These are phyloP conservation scores for Scrobipalpa atriplicella DNA, from an alignment of 2,888 invertebrate genomes.

Conservation along the genomic window DNA sequence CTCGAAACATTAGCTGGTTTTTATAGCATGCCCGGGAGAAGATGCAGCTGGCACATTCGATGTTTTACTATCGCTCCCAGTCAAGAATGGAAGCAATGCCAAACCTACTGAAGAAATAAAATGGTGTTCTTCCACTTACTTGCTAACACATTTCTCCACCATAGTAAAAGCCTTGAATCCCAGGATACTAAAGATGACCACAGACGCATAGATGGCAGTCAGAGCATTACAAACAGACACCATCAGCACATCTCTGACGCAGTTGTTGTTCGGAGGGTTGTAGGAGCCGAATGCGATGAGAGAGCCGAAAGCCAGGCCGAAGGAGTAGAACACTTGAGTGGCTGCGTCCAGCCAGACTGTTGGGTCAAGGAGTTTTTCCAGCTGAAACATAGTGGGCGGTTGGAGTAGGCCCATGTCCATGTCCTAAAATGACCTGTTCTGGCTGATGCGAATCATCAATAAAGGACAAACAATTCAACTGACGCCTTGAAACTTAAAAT, in stretches of 20 bases:
- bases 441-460: no score
- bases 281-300: slow-evolving; percentile 98
- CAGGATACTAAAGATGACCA: slow-evolving; percentile 97
- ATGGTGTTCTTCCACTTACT: slow-evolving; percentile 59
- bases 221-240: slow-evolving; percentile 96
- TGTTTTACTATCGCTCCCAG: no score
- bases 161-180: slow-evolving; percentile 97
- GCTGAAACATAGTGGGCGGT: slow-evolving; percentile 76
- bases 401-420: no score
- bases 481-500: no score
- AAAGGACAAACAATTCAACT: no score
- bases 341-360: slow-evolving; percentile 98
- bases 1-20: no score
- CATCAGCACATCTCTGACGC: slow-evolving; percentile 94
- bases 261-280: slow-evolving; percentile 97
- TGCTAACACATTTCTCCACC: slow-evolving; percentile 90
- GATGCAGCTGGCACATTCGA: no score
- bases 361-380: slow-evolving; percentile 92
- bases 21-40: no score
- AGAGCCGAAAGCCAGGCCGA: slow-evolving; percentile 97
- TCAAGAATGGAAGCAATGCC: no score
- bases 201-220: slow-evolving; percentile 97
- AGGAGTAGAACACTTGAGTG: slow-evolving; percentile 98
- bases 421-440: no score
- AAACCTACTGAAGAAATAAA: no score